Evolutionary conservation across 1,140 invertebrate genomes (phyloP).

Genomic region (Lasioglossum baleicum): DNA sequence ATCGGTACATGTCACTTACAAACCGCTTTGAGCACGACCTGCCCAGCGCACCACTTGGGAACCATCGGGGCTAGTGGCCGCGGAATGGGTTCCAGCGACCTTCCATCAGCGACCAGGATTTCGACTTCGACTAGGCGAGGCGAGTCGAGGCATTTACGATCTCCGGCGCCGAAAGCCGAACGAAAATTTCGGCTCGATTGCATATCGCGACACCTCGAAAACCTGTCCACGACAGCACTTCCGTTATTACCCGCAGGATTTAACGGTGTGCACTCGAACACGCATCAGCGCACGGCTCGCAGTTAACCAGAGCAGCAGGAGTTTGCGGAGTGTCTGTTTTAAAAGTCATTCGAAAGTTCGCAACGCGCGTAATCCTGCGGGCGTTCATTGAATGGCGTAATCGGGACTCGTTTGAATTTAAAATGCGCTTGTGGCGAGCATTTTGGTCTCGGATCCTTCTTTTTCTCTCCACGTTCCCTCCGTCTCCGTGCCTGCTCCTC

Average conservation of each 20-base stretch:
- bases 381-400: conserved; percentile 40
- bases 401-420: conserved; percentile 47
- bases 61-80: neutral
- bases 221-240: neutral
- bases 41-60: too few relatives aligned
- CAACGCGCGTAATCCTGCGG: conserved; percentile 28
- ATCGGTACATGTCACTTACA: too few relatives aligned
- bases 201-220: neutral
- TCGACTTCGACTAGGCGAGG: neutral
- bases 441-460: neutral
- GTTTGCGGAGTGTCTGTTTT: conserved; percentile 5
- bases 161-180: neutral
- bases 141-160: neutral
- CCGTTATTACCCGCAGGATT: conserved; percentile 18
- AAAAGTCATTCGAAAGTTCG: conserved; percentile 23
- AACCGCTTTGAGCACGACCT: too few relatives aligned
- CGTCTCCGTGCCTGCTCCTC: neutral
- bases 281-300: neutral
- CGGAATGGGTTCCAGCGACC: neutral
- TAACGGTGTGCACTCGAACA: neutral
- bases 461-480: too few relatives aligned
- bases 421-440: conserved; percentile 21
- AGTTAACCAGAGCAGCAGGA: too few relatives aligned
- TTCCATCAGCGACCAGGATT: neutral
- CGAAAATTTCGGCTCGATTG: conserved; percentile 8